Percentiles rank a stretch among this genome's conserved stretches.
phyloP scores from a whole-genome alignment of 2,113 vertebrate genomes.

The Lycaon pictus region DNA sequence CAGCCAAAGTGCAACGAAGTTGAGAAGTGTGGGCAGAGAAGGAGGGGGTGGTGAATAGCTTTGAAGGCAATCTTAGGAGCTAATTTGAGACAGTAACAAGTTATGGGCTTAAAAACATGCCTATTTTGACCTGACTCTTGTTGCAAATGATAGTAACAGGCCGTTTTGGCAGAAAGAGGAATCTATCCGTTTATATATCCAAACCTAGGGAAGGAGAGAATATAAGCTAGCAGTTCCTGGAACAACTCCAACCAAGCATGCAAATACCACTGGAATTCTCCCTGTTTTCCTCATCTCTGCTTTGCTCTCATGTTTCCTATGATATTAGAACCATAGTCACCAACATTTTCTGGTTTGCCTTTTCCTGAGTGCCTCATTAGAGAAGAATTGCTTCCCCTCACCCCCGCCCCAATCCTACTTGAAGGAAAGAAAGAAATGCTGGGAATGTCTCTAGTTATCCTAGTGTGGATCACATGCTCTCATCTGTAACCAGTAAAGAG shows the following conservation, averaged over 20 bases:
- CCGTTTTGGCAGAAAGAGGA: neutral
- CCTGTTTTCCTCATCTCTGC: neutral
- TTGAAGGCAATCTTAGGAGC: slow-evolving; percentile 44
- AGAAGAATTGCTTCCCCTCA: neutral
- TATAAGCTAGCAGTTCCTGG: neutral
- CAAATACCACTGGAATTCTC: neutral
- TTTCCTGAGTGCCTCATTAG: neutral
- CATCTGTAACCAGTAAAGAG: neutral
- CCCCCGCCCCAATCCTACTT: neutral
- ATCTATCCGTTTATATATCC: neutral
- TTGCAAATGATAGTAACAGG: slow-evolving; percentile 16
- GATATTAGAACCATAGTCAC: neutral
- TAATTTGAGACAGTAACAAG: slow-evolving; percentile 47
- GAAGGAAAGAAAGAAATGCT: neutral
- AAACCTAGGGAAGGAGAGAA: neutral
- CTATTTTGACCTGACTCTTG: slow-evolving; percentile 28
- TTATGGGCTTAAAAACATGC: slow-evolving; percentile 28
- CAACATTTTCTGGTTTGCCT: neutral
- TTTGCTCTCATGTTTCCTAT: neutral
- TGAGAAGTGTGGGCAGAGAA: neutral
- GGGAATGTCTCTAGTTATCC: neutral
- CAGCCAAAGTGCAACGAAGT: neutral
- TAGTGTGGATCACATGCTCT: neutral
- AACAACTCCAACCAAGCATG: neutral
- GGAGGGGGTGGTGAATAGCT: neutral